Conservation (phyloP, 2,797 vertebrate genomes). For the Lagodon rhomboides region DNA sequence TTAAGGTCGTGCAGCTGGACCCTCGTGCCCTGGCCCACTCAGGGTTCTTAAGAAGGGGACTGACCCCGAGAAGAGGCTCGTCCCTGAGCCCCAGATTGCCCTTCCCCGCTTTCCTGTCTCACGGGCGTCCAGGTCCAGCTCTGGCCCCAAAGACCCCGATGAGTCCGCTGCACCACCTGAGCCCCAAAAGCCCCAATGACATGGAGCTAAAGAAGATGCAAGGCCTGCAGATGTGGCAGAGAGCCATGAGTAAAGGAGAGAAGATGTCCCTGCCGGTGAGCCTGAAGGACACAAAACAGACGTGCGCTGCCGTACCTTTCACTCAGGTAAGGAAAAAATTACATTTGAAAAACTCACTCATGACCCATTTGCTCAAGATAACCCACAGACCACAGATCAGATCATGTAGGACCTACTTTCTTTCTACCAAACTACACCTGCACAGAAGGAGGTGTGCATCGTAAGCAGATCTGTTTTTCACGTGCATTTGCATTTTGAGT, state of each 20-base stretch:
- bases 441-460: too few species aligned
- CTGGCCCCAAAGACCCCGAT: constrained; percentile 32
- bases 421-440: too few species aligned
- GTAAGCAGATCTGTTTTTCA: too few species aligned
- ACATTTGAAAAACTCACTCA: too few species aligned
- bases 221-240: constrained; percentile 86
- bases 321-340: constrained; percentile 78
- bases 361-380: too few species aligned
- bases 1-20: constrained; percentile 80
- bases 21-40: constrained; percentile 66
- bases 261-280: constrained; percentile 76
- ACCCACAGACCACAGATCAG: too few species aligned
- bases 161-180: constrained; percentile 63
- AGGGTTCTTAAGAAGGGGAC: constrained; percentile 63
- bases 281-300: constrained; percentile 82
- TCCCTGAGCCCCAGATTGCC: constrained; percentile 59
- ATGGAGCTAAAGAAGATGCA: constrained; percentile 76
- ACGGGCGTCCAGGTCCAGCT: constrained; percentile 71
- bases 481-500: too few species aligned
- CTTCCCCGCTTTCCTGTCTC: constrained; percentile 84
- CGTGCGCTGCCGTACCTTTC: constrained; percentile 81
- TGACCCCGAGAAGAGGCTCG: constrained; percentile 45
- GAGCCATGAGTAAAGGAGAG: constrained; percentile 74
- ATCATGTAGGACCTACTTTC: too few species aligned
- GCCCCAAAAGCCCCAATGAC: constrained; percentile 37